Base-by-base conservation (phyloP, 2,888 invertebrate genomes). In the Hesperia comma region DNA sequence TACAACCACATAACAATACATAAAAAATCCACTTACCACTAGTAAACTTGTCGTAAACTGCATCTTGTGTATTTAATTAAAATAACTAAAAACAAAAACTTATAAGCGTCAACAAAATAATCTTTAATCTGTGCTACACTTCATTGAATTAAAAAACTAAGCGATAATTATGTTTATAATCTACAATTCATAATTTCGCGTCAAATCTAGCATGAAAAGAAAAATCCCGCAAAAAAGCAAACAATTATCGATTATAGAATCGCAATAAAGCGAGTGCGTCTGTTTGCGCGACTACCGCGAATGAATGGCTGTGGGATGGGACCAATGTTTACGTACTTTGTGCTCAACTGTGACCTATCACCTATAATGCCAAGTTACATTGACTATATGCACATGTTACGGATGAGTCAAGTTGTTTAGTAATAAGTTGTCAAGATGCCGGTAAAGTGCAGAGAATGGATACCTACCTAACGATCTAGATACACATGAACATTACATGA, bases 331-430 rank as follows among this genome's bases (percentile, higher is more conserved):
- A 26, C 26, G 26, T 26, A 26, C 26, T 26, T 26, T 26, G 26
- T 26, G 26, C 26, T 26, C 5, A 5, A 5, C 37, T 55, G 32
- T 64, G 64, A 64, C 64, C 64, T 64, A 64, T 64, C 64, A 64
- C 64, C 64, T 64, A 32, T 53, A 57, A 64, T 64, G 58, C 64
- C 63, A 63, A 19, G n/a, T n/a, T 53, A 26, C 53, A 53, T n/a
- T 51, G 21, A 26, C 26, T 55, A 55, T 21, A 63, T 55, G 41
- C 43, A 49, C 17, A 12, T 60, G 26, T 41, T 54, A 54, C 32
- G 41, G 41, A 37, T 58, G 41, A 7, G 17, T 49, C 43, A 37
- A 41, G 4, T 49, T 6, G 51, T 64, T 64, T 64, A 57, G 63
- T 51, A 64, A 64, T 40, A 58, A n/a, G 49, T 57, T 57, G 40